Evolutionary conservation across 2,797 vertebrate species (phyloP).

Genomic region (Chaunax sp.): DNA sequence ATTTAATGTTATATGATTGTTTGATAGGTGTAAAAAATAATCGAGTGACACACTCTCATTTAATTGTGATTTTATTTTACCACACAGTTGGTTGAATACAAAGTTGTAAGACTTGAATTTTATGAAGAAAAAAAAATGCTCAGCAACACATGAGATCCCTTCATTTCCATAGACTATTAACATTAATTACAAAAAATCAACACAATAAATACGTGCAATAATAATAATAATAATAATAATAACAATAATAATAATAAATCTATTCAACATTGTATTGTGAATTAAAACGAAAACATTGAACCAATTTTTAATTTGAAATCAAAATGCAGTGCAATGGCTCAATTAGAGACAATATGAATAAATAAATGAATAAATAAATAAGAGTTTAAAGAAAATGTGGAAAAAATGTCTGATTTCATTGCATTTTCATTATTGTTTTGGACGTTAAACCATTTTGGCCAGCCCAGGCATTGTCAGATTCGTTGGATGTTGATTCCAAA

Average conservation of each 20-base stretch:
- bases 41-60: slow-evolving; percentile 46
- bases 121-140: slow-evolving; percentile 59
- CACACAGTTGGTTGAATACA: slow-evolving; percentile 81
- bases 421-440: slow-evolving; percentile 2
- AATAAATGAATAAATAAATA: slow-evolving; percentile 24
- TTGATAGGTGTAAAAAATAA: slow-evolving; percentile 1
- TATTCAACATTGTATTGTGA: slow-evolving; percentile 33
- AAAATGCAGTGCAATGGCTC: slow-evolving; percentile 61
- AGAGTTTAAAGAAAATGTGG: slow-evolving; percentile 18
- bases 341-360: slow-evolving; percentile 32
- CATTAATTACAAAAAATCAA: slow-evolving; percentile 75
- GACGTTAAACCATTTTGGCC: slow-evolving; percentile 32
- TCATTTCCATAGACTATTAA: slow-evolving; percentile 69
- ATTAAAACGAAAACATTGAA: slow-evolving; percentile 44
- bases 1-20: background rate
- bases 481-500: slow-evolving; percentile 18
- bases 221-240: slow-evolving; percentile 69
- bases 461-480: slow-evolving; percentile 22
- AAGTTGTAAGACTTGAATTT: slow-evolving; percentile 74
- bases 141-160: slow-evolving; percentile 68
- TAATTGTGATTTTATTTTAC: slow-evolving; percentile 74
- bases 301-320: slow-evolving; percentile 34
- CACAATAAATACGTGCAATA: slow-evolving; percentile 73
- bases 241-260: slow-evolving; percentile 40
- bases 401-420: slow-evolving; percentile 30